Evolutionary conservation across 2,113 vertebrate species (phyloP).

Genomic region (Phodopus roborovskii): DNA sequence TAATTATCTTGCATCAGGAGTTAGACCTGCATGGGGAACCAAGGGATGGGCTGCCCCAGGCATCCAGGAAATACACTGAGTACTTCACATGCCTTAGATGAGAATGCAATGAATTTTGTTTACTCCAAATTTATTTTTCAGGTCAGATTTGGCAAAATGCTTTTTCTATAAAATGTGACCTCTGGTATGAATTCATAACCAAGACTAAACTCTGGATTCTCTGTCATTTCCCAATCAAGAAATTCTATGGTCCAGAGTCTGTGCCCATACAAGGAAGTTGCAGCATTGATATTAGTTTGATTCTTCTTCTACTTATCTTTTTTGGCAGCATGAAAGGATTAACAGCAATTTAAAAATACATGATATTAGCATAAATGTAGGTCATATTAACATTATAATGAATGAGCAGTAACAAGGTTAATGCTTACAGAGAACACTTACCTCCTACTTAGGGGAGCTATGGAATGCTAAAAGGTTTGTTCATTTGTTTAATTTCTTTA

Average conservation of each 20-base stretch:
- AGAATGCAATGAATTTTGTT: conserved; percentile 53
- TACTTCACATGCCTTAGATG: not conserved
- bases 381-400: not conserved
- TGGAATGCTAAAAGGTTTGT: not conserved
- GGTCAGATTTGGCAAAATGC: conserved; percentile 34
- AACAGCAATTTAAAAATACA: conserved; percentile 38
- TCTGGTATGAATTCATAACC: conserved; percentile 24
- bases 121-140: conserved; percentile 55
- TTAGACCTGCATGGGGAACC: not conserved
- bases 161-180: conserved; percentile 49
- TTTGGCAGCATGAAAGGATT: conserved; percentile 19
- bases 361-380: conserved; percentile 1
- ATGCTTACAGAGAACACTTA: not conserved
- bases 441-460: conserved; percentile 7
- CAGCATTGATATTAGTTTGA: not conserved
- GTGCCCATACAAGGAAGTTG: not conserved
- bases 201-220: conserved; percentile 29
- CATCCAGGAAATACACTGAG: conserved; percentile 30
- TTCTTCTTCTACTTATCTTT: conserved; percentile 30
- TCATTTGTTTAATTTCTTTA: conserved; percentile 39
- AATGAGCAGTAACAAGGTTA: conserved; percentile 29
- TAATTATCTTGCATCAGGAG: conserved; percentile 32
- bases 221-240: conserved; percentile 42
- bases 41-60: not conserved
- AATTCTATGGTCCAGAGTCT: conserved; percentile 28